phyloP scores from a whole-genome alignment of 2,888 invertebrate species.

The Aleiodes alternator region DNA sequence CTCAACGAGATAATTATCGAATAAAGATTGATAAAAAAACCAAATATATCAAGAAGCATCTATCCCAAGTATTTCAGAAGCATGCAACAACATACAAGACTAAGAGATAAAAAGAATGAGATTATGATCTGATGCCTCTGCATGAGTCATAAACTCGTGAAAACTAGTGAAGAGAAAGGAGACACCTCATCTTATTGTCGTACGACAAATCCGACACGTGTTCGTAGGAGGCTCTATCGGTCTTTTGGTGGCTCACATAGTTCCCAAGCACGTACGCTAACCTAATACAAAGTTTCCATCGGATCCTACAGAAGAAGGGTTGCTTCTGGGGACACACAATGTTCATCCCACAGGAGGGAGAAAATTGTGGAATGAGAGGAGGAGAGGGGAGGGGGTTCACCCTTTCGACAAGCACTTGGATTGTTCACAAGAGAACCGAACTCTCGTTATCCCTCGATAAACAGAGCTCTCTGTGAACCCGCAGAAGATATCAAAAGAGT shows the following conservation, averaged over 20 bases:
- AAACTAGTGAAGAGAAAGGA: conserved; percentile 12
- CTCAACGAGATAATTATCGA: too few relatives aligned
- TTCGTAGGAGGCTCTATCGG: conserved; percentile 57
- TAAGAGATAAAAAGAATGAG: too few relatives aligned
- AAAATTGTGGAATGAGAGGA: conserved; percentile 23
- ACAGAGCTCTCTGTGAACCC: conserved; percentile 41
- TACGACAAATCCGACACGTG: conserved; percentile 62
- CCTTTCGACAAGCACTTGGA: conserved; percentile 44
- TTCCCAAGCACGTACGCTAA: conserved; percentile 56
- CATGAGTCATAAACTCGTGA: conserved; percentile 40
- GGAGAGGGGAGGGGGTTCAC: conserved; percentile 1
- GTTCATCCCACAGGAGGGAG: conserved; percentile 35
- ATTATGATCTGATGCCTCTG: conserved; percentile 6
- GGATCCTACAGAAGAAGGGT: conserved; percentile 28
- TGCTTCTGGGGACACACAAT: conserved; percentile 44
- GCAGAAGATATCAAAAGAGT: conserved; percentile 19
- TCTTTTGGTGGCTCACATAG: conserved; percentile 55
- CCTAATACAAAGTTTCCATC: conserved; percentile 56
- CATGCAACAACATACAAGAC: not conserved
- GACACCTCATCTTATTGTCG: conserved; percentile 49
- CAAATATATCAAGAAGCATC: not conserved
- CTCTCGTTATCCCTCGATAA: conserved; percentile 50
- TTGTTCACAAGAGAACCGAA: conserved; percentile 40
- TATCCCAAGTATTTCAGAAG: not conserved
- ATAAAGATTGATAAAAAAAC: too few relatives aligned